These are phyloP conservation scores for Colletes latitarsis DNA, from an alignment of 1,140 invertebrate species.

Conservation along the genomic window DNA sequence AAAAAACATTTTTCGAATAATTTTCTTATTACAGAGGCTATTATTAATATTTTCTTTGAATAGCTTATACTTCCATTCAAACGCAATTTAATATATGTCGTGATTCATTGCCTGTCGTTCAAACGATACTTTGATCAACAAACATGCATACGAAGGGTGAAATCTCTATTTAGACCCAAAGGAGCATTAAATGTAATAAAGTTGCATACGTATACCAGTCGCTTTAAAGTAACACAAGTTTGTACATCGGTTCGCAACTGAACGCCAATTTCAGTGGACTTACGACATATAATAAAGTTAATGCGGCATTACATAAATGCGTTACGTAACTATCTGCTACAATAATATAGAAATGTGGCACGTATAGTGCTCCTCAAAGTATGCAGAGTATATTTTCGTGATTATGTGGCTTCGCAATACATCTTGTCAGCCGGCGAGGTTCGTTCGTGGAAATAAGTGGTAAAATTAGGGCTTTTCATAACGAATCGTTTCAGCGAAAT, in stretches of 20 bases:
- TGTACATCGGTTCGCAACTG: not conserved
- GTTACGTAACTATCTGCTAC: not conserved
- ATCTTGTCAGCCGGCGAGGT: not conserved
- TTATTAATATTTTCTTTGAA: too few relatives aligned
- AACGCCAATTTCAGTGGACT: not conserved
- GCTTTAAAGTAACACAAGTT: not conserved
- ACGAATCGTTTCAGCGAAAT: not conserved
- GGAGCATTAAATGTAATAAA: not conserved
- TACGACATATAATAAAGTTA: constrained; percentile 6
- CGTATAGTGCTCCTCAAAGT: not conserved
- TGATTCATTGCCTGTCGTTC: not conserved
- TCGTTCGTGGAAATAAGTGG: not conserved
- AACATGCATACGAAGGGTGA: not conserved
- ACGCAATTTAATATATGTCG: too few relatives aligned
- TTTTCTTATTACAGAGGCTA: too few relatives aligned
- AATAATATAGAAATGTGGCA: constrained; percentile 6
- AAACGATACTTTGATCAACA: not conserved
- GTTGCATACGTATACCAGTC: not conserved
- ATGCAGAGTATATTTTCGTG: not conserved
- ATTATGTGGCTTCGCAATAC: constrained; percentile 1
- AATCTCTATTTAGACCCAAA: not conserved
- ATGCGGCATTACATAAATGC: constrained; percentile 5
- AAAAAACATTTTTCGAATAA: too few relatives aligned
- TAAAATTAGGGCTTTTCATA: constrained; percentile 13
- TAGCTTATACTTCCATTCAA: too few relatives aligned